These are phyloP conservation scores for Cheilosia urbana DNA, from an alignment of 2,888 invertebrate genomes.

Conservation along the genomic window DNA sequence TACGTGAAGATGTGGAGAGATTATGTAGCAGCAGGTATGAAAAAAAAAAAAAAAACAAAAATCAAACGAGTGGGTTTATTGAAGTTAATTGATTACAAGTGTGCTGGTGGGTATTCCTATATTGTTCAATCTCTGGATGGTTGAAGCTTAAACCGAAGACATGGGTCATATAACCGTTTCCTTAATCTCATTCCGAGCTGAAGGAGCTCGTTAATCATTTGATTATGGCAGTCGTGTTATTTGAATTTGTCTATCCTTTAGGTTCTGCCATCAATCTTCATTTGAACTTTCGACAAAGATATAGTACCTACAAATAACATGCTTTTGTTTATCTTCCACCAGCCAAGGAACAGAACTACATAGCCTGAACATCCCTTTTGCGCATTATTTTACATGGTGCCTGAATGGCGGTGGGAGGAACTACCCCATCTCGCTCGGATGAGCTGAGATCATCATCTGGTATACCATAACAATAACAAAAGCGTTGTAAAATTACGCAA, in stretches of 20 bases:
- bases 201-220: not conserved
- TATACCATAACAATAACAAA: constrained; percentile 1
- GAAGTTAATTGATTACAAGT: constrained; percentile 20
- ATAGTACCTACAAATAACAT: too few species aligned
- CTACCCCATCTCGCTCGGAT: not conserved
- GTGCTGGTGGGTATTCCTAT: not conserved
- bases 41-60: not conserved
- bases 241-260: not conserved
- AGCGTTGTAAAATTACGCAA: constrained; percentile 5
- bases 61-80: constrained; percentile 49
- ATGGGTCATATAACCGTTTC: not conserved
- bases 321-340: not conserved
- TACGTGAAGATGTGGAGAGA: constrained; percentile 8
- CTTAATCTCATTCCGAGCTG: not conserved
- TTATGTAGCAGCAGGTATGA: constrained; percentile 33
- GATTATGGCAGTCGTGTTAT: not conserved
- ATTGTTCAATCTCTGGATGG: not conserved
- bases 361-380: not conserved
- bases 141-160: not conserved
- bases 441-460: not conserved
- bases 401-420: not conserved
- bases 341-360: not conserved
- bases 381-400: not conserved
- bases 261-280: too few species aligned
- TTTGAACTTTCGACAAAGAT: too few species aligned